Evolutionary conservation across 1,140 invertebrate species (phyloP), one percentile per base, ranked within the genome.

Genomic region (Diuraphis noxia): DNA sequence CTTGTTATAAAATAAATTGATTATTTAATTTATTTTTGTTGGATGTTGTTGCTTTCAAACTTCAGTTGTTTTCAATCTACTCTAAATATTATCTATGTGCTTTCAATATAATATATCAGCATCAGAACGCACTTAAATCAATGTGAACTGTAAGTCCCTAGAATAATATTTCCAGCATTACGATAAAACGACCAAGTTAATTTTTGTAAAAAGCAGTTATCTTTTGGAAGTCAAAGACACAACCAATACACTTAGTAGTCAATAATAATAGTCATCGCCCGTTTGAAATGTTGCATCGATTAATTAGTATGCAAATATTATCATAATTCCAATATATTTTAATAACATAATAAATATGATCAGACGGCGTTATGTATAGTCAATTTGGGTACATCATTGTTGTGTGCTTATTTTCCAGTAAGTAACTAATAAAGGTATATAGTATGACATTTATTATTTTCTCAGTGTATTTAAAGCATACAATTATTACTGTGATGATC

Each of bases 1-100:
- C 56, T 72, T 72, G 13, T n/a, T 72, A 72, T 72, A n/a, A 72
- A 72, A 72, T n/a, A 72, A 72, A 72, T 72, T 72, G 56, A 72
- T n/a, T 72, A 63, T 72, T n/a, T 72, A 72, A 72, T 72, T n/a
- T 17, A 72, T 72, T 72, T 72, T n/a, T n/a, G n/a, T 72, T 17
- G 13, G n/a, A 17, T 4, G 30, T 72, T 63, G 13, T n/a, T 63
- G 56, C 4, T 17, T 72, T 63, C 13, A 72, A 13, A 17, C 0
- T 72, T 17, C 13, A n/a, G 17, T 63, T 63, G 13, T n/a, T 63
- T 63, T 63, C 13, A 0, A n/a, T n/a, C 30, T 72, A n/a, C 10
- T 72, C 30, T 34, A 72, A n/a, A 34, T 72, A n/a, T 72, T 6
- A 63, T 63, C 3, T n/a, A 17, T 17, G 56, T 13, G 56, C 30